A percentile compares a stretch with the other conserved stretches of the same genome.
Evolutionary conservation across 1,140 invertebrate species (phyloP).

Genomic region (Tenebrio molitor): DNA sequence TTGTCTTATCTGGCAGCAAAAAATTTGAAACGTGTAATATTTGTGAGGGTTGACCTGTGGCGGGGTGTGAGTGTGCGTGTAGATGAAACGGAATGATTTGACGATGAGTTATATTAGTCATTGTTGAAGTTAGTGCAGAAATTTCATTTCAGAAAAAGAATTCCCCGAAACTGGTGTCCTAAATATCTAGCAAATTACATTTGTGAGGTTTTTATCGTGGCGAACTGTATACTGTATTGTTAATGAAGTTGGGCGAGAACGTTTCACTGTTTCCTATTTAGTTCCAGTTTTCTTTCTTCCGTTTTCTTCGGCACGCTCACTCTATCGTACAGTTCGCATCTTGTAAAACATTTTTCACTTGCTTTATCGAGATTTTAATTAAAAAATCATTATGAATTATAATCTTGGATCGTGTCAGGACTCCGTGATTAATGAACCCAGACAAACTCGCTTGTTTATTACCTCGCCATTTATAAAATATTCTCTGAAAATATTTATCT

Average conservation of each 20-base stretch:
- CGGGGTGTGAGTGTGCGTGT: background rate
- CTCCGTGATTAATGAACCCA: constrained; percentile 51
- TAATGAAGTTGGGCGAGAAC: constrained; percentile 48
- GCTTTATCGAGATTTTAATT: constrained; percentile 59
- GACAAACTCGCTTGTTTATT: constrained; percentile 51
- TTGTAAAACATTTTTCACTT: constrained; percentile 59
- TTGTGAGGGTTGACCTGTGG: constrained; percentile 10
- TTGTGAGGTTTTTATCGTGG: constrained; percentile 49
- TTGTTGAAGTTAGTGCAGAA: constrained; percentile 18
- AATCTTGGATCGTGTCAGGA: constrained; percentile 51
- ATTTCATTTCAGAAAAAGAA: constrained; percentile 27
- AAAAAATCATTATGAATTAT: constrained; percentile 63
- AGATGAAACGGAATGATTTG: constrained; percentile 10
- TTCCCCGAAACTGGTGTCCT: constrained; percentile 6
- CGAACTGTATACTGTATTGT: constrained; percentile 52
- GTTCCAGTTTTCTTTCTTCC: constrained; percentile 43
- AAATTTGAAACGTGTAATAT: constrained; percentile 23
- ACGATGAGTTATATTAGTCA: constrained; percentile 13
- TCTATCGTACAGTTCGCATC: constrained; percentile 59
- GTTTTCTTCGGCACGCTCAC: constrained; percentile 45
- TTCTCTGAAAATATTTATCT: constrained; percentile 42
- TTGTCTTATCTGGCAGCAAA: constrained; percentile 21
- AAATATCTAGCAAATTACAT: constrained; percentile 47
- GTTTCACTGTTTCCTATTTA: constrained; percentile 41
- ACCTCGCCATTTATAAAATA: constrained; percentile 42